Conservation (phyloP, 2,888 invertebrate species). For the Alloscopus bannaensis region DNA sequence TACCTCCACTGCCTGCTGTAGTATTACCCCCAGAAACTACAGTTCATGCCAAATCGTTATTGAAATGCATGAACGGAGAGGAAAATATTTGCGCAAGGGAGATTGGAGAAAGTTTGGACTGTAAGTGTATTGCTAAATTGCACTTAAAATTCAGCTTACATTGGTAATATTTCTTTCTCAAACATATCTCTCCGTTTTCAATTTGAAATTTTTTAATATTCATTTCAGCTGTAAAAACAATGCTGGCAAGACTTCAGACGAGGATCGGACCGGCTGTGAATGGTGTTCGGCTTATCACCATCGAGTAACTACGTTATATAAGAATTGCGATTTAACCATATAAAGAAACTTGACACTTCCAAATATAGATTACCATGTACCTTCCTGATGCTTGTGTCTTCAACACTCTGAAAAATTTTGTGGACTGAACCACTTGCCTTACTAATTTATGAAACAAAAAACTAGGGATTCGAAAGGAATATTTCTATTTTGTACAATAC, state of each 20-base stretch:
- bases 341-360: slow-evolving; percentile 22
- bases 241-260: slow-evolving; percentile 64
- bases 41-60: slow-evolving; percentile 45
- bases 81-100: slow-evolving; percentile 51
- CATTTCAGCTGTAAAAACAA: slow-evolving; percentile 62
- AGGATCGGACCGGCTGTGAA: slow-evolving; percentile 64
- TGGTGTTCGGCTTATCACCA: slow-evolving; percentile 65
- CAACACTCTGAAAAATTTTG: slow-evolving; percentile 14
- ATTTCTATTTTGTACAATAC: no score
- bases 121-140: slow-evolving; percentile 42
- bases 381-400: neutral
- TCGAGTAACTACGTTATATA: slow-evolving; percentile 50
- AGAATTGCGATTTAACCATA: slow-evolving; percentile 17
- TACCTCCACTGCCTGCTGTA: neutral
- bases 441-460: slow-evolving; percentile 24
- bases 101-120: slow-evolving; percentile 59
- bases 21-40: slow-evolving; percentile 29
- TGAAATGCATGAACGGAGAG: slow-evolving; percentile 58
- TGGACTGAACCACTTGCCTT: slow-evolving; percentile 60
- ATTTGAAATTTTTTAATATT: slow-evolving; percentile 4
- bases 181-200: no score
- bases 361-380: no score
- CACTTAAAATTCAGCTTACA: neutral
- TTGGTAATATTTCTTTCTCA: no score
- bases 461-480: neutral